Conservation (phyloP, 2,888 invertebrate species). For the Papilio gigon region DNA sequence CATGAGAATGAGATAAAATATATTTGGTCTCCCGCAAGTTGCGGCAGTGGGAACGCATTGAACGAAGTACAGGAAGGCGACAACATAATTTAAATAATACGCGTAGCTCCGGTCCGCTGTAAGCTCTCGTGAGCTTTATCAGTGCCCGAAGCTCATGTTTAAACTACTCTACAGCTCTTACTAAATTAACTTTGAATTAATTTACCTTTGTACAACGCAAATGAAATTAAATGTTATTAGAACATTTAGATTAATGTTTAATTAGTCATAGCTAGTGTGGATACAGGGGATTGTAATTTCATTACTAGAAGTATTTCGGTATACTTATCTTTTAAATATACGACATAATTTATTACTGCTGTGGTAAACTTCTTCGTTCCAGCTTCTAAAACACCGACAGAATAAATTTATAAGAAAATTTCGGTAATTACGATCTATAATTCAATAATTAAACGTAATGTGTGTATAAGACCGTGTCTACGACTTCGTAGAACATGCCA, state of each 20-base stretch:
- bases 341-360: too few species aligned
- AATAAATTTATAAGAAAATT: too few species aligned
- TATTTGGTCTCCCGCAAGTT: not conserved
- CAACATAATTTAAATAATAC: conserved; percentile 25
- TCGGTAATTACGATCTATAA: not conserved
- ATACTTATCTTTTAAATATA: too few species aligned
- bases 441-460: not conserved
- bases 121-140: conserved; percentile 24
- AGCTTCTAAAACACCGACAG: too few species aligned
- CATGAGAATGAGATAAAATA: not conserved
- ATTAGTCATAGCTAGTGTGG: too few species aligned
- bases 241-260: not conserved
- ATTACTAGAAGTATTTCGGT: too few species aligned
- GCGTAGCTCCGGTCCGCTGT: not conserved
- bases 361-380: too few species aligned
- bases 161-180: conserved; percentile 19
- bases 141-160: conserved; percentile 3
- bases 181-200: conserved; percentile 31
- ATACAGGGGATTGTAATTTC: too few species aligned
- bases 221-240: not conserved
- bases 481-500: too few species aligned
- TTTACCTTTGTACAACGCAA: not conserved
- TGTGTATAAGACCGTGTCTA: too few species aligned
- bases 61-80: not conserved
- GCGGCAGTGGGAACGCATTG: not conserved